These are phyloP conservation scores for Neotoma lepida DNA, from an alignment of 2,113 vertebrate genomes.

Conservation along the genomic window DNA sequence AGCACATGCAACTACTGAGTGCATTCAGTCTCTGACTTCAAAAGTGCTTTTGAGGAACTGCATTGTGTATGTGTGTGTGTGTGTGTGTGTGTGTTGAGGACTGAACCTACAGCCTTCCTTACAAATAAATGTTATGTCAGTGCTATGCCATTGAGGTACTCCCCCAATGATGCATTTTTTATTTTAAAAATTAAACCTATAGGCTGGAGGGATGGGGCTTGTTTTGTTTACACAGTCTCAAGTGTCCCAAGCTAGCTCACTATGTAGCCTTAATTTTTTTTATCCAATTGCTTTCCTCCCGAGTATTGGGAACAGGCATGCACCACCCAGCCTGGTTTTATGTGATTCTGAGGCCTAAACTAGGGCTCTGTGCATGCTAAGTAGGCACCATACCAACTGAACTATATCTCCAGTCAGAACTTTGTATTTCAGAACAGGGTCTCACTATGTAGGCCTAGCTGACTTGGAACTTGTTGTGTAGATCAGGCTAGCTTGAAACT, in stretches of 20 bases:
- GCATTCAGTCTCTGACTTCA: not conserved
- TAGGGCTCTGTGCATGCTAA: not conserved
- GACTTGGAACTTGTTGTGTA: not conserved
- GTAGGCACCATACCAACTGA: not conserved
- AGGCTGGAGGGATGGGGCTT: not conserved
- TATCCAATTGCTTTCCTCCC: not conserved
- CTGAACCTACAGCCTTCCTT: not conserved
- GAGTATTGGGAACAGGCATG: not conserved
- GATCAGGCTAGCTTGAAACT: not conserved
- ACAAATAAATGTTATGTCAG: not conserved
- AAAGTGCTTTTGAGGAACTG: not conserved
- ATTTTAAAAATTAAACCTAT: not conserved
- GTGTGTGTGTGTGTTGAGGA: not conserved
- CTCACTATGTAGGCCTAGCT: not conserved
- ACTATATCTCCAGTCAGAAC: not conserved
- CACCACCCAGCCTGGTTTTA: not conserved
- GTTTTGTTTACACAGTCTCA: not conserved
- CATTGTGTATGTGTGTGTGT: not conserved
- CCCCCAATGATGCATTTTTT: not conserved
- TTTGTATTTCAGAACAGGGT: not conserved
- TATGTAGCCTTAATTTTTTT: not conserved
- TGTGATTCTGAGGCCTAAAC: not conserved
- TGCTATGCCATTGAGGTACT: not conserved
- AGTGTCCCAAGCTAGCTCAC: not conserved
- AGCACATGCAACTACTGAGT: not conserved